Percentiles rank a stretch among this genome's conserved stretches.
Conservation (phyloP, 2,888 invertebrate species). For the Furcula furcula region DNA sequence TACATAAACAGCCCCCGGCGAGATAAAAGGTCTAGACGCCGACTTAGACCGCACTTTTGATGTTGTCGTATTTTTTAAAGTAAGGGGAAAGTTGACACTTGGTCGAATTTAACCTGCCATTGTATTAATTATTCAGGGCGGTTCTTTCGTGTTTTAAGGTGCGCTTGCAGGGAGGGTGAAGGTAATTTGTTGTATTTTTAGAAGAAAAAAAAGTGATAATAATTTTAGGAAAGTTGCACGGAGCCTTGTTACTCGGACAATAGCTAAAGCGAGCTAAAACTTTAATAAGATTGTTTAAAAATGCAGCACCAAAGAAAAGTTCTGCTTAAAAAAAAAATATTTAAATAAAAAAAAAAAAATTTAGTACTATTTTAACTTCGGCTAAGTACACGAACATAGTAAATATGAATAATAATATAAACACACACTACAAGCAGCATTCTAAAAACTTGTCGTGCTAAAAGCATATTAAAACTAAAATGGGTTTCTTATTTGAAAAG, state of each 20-base stretch:
- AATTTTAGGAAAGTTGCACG: slow-evolving; percentile 69
- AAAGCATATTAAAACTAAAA: slow-evolving; percentile 28
- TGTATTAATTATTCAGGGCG: slow-evolving; percentile 81
- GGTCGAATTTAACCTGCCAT: slow-evolving; percentile 79
- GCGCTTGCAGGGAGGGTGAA: slow-evolving; percentile 66
- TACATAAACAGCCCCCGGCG: slow-evolving; percentile 71
- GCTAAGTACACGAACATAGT: background rate
- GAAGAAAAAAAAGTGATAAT: slow-evolving; percentile 60
- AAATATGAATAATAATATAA: slow-evolving; percentile 3
- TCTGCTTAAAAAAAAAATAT: slow-evolving; percentile 42
- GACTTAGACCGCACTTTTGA: slow-evolving; percentile 74
- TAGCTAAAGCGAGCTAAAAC: slow-evolving; percentile 56
- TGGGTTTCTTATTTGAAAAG: slow-evolving; percentile 30
- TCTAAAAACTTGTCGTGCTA: slow-evolving; percentile 16
- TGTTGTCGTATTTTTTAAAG: slow-evolving; percentile 75
- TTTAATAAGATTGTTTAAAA: slow-evolving; percentile 76
- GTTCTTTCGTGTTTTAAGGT: slow-evolving; percentile 74
- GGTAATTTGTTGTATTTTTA: slow-evolving; percentile 67
- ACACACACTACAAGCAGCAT: slow-evolving; percentile 5
- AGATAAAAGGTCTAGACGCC: slow-evolving; percentile 77
- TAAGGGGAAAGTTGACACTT: slow-evolving; percentile 79
- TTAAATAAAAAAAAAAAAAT: too few species aligned
- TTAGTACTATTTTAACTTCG: too few species aligned
- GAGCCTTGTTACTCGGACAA: slow-evolving; percentile 51
- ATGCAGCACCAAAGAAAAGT: slow-evolving; percentile 70